phyloP scores from a whole-genome alignment of 2,113 vertebrate genomes.

The Silurus glanis region DNA sequence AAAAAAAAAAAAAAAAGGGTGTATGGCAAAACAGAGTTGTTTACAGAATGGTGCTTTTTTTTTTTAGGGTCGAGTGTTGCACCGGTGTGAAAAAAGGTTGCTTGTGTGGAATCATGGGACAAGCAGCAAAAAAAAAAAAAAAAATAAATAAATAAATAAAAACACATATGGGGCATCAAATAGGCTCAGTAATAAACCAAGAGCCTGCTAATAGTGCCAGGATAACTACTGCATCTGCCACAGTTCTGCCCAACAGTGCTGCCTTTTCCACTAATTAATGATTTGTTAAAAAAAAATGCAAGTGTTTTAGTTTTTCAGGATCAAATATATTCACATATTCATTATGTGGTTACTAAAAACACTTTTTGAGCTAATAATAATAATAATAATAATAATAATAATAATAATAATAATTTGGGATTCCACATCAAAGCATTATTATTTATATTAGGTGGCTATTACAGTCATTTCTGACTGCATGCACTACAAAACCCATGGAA shows the following conservation, averaged over 20 bases:
- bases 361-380: background rate
- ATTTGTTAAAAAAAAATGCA: too few relatives aligned
- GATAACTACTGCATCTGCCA: conserved; percentile 23
- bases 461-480: background rate
- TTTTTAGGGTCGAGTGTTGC: conserved; percentile 51
- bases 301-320: too few relatives aligned
- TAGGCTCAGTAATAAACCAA: conserved; percentile 58
- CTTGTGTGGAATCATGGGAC: conserved; percentile 59
- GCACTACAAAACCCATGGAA: background rate
- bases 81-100: conserved; percentile 60
- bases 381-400: too few relatives aligned
- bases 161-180: conserved; percentile 61
- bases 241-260: background rate
- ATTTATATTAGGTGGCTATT: background rate
- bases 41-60: conserved; percentile 53
- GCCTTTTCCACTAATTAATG: too few relatives aligned
- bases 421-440: background rate
- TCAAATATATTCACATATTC: too few relatives aligned
- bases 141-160: background rate
- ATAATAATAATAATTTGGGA: background rate
- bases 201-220: conserved; percentile 51
- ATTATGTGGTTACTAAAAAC: background rate
- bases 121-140: background rate
- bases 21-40: conserved; percentile 43
- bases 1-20: background rate